phyloP scores from a whole-genome alignment of 2,797 vertebrate species.

The Falco novaeseelandiae region DNA sequence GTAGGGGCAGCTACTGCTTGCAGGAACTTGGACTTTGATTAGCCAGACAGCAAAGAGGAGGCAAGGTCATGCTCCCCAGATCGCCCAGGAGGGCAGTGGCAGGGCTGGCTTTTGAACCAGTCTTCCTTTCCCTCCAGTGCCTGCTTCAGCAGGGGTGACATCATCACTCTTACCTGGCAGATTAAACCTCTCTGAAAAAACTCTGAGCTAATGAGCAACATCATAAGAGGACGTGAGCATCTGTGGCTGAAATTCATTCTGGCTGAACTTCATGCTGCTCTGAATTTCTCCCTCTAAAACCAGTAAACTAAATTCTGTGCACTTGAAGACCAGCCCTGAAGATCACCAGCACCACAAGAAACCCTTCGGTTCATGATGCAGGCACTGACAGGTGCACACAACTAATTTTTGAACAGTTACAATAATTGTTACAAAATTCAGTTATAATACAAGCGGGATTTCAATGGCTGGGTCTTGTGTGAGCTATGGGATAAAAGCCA shows the following conservation, averaged over 20 bases:
- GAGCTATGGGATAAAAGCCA: background rate
- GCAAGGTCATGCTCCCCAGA: background rate
- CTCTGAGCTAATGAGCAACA: background rate
- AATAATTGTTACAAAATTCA: background rate
- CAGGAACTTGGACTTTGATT: background rate
- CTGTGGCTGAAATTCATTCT: background rate
- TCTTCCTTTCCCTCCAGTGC: background rate
- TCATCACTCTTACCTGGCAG: background rate
- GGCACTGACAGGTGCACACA: background rate
- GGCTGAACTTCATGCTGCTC: background rate
- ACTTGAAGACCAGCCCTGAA: background rate
- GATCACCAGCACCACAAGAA: background rate
- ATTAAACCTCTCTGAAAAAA: background rate
- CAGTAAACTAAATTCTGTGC: background rate
- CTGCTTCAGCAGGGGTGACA: too few species aligned
- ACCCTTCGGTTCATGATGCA: background rate
- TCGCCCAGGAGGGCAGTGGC: fast-evolving
- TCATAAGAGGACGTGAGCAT: fast-evolving
- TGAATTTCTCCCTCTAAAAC: background rate
- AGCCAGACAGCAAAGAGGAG: background rate
- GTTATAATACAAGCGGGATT: background rate
- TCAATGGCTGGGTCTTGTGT: background rate
- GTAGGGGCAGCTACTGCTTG: background rate
- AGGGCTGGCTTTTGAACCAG: background rate
- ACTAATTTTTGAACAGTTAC: background rate